Evolutionary conservation across 2,113 vertebrate species (phyloP), one percentile per base, ranked within the genome.

Genomic region (Puntigrus tetrazona): DNA sequence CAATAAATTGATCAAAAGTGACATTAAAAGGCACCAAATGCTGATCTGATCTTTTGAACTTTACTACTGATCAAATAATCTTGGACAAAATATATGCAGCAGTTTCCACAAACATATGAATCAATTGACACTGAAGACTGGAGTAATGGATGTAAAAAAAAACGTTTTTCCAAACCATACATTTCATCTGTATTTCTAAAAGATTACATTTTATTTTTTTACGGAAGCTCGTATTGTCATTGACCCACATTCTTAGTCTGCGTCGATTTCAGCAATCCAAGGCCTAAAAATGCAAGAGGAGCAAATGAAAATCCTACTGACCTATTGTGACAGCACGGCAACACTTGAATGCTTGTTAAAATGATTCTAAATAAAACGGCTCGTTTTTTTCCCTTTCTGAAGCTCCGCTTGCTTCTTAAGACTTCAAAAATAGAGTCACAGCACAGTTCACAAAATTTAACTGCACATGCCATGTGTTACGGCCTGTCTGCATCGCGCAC

Each of bases 341-440:
- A 31, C 36, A 59, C 29, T 59, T 57, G 4, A 78, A 77, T 57
- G 75, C 31, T 57, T 77, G 74, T 36, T 77, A 20, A 77, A 34
- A 77, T 9, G 7, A 34, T 34, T n/a, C 1, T 3, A 36, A 78
- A 77, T 57, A 57, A 57, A 52, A 57, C 20, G 20, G 31, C 34
- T 78, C n/a, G 41, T 61, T 41, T 61, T 61, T 9, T 78, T 38
- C 50, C 29, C 22, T 36, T 25, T 45, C 70, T 73, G 38, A 45
- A 41, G 70, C 70, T 43, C 70, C 31, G 73, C 45, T 50, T 75
- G 43, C 43, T 29, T 43, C 38, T 31, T 16, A n/a, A 50, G 73
- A 47, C 45, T 75, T 75, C 73, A 47, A 73, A 73, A 73, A 27
- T 31, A 47, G 38, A 73, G 45, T 50, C 73, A 4, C 45, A 29